These are phyloP conservation scores for Anticlea derivata DNA, from an alignment of 2,888 invertebrate species.

Conservation along the genomic window DNA sequence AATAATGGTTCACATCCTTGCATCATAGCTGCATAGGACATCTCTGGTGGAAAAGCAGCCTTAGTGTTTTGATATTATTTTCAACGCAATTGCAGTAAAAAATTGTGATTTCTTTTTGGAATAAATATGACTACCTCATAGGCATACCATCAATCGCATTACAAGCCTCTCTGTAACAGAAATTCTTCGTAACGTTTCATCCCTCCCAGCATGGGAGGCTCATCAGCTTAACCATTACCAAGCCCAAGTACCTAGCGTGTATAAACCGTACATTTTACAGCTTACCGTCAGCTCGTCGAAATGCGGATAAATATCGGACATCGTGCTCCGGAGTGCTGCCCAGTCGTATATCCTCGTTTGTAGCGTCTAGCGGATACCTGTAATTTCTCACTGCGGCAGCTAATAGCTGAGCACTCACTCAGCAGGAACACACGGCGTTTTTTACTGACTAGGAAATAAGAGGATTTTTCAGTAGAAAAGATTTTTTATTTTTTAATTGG, in stretches of 20 bases:
- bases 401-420: conserved; percentile 21
- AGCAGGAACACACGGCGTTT: conserved; percentile 1
- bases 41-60: no score
- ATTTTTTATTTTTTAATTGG: no score
- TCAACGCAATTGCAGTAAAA: no score
- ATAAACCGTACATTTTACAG: conserved; percentile 26
- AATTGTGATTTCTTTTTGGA: no score
- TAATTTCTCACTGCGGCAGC: conserved; percentile 31
- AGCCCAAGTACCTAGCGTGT: background rate
- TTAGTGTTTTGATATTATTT: no score
- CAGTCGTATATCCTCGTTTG: conserved; percentile 36
- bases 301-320: conserved; percentile 30
- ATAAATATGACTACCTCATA: no score
- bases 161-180: no score
- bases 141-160: no score
- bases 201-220: background rate
- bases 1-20: no score
- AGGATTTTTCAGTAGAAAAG: no score
- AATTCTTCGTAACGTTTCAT: background rate
- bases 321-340: conserved; percentile 27
- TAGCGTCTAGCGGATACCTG: conserved; percentile 32
- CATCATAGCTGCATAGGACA: no score
- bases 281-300: conserved; percentile 12
- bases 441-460: no score
- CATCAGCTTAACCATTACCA: conserved; percentile 1